Evolutionary conservation across 2,113 vertebrate genomes (phyloP), one percentile per base, ranked within the genome.

Genomic region (Megaptera novaeangliae): DNA sequence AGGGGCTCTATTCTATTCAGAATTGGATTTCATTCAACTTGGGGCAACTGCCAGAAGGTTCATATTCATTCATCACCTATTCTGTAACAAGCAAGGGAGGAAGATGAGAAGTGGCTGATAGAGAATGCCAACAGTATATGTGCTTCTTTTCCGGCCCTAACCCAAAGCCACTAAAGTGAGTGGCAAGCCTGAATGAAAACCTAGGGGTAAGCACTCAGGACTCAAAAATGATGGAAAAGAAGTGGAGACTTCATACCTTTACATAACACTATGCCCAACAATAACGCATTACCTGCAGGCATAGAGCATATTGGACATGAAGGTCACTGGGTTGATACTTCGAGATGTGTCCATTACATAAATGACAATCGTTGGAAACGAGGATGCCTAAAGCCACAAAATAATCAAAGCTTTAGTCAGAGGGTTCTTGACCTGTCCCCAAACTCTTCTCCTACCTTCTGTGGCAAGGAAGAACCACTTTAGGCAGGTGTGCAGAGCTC

Each of bases 241-340:
- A 66, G 4, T 88, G 20, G 74, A 80, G 34, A 17, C 25, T 63
- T 66, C 69, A 8, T 39, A 46, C 52, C n/a, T 59, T 36, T 66
- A 39, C 31, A 17, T 41, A 36, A 55, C 8, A 63, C 27, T 12
- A 2, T 15, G 15, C 59, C 83, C 36, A 87, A 88, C 94, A 71
- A 36, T 71, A 39, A 72, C 25, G 77, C 44, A 98, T 97, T 96
- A 99, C 99, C 99, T 99, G 99, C 99, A 99, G 94, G 99, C 99
- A 52, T 99, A 99, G 2, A 99, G 98, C 99, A 99, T 99, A 98
- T 99, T 99, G 97, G 99, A 99, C 99, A 99, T 99, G 97, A 99
- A 99, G 23, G 99, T 99, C 97, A 99, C 98, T 0, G 99, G 99
- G 96, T 98, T 99, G 64, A 99, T 99, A 92, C 99, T 99, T 97